Conservation (phyloP, 1,140 invertebrate genomes). For the Philotrypesis tridentata region DNA sequence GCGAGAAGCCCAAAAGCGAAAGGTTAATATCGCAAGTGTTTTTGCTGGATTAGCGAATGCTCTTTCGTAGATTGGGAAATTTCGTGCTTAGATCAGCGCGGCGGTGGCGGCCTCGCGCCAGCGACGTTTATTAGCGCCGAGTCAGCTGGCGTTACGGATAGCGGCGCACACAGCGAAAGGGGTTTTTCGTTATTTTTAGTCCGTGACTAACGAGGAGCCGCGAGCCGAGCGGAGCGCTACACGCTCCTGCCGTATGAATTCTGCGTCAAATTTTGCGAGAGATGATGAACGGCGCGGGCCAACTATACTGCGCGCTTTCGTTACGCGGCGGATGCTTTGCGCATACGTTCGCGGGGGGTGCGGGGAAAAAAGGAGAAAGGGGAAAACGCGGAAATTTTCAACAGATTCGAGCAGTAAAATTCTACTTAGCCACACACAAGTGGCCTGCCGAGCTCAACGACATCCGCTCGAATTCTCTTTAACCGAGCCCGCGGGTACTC, state of each 20-base stretch:
- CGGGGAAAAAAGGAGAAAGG: too few relatives aligned
- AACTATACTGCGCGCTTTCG: not conserved
- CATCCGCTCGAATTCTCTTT: not conserved
- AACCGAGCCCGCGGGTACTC: not conserved
- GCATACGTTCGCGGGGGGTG: too few relatives aligned
- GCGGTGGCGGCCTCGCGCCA: not conserved
- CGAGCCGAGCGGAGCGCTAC: not conserved
- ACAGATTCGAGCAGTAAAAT: not conserved
- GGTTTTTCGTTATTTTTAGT: conserved; percentile 32
- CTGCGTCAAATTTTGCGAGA: not conserved
- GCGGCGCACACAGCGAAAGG: not conserved
- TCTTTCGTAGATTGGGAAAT: conserved; percentile 42
- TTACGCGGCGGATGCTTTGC: not conserved
- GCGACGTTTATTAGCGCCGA: conserved; percentile 22
- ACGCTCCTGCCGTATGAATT: not conserved
- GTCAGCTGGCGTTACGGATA: conserved; percentile 1
- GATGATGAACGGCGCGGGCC: not conserved
- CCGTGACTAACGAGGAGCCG: not conserved
- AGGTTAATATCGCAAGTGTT: conserved; percentile 44
- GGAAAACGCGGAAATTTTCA: not conserved
- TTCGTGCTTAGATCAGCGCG: conserved; percentile 45
- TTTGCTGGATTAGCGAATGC: conserved; percentile 46
- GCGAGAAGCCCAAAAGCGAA: not conserved
- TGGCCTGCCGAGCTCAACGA: not conserved
- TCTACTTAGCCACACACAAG: not conserved